phyloP scores from a whole-genome alignment of 1,140 invertebrate genomes.

The Thaumetopoea pityocampa region DNA sequence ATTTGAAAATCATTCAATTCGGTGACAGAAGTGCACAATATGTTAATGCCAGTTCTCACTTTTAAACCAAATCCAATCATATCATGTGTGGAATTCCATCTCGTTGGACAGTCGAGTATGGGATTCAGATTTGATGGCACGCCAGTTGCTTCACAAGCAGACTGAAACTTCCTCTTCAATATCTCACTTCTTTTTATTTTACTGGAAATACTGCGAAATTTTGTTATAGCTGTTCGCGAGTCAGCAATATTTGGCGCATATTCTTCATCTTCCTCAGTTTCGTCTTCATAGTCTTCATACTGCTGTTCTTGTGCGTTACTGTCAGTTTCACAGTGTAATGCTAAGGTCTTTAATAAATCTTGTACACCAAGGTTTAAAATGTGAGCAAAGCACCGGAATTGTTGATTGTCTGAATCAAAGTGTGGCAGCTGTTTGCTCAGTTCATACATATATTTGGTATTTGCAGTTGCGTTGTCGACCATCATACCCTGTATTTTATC shows the following conservation, averaged over 20 bases:
- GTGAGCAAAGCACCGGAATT: not conserved
- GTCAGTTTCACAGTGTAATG: not conserved
- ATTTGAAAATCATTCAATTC: slow-evolving; percentile 39
- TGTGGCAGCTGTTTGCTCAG: not conserved
- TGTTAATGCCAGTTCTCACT: slow-evolving; percentile 21
- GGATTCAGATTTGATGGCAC: not conserved
- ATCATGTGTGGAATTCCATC: not conserved
- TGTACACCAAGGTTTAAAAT: not conserved
- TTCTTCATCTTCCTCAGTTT: not conserved
- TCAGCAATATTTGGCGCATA: slow-evolving; percentile 24
- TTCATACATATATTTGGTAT: not conserved
- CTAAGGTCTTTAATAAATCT: not conserved
- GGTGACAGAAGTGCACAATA: slow-evolving; percentile 31
- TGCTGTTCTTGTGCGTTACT: not conserved
- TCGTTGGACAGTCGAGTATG: not conserved
- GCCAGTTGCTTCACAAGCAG: slow-evolving; percentile 29
- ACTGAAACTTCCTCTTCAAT: slow-evolving; percentile 35
- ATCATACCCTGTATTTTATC: slow-evolving; percentile 38
- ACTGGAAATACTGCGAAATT: slow-evolving; percentile 32
- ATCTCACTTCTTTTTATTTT: slow-evolving; percentile 40
- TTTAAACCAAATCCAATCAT: not conserved
- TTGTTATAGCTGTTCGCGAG: slow-evolving; percentile 31
- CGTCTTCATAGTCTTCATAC: not conserved
- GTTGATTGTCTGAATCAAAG: not conserved
- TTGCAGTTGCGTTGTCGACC: not conserved